Evolutionary conservation across 2,888 invertebrate species (phyloP).

Genomic region (Tetrapedia diversipes): DNA sequence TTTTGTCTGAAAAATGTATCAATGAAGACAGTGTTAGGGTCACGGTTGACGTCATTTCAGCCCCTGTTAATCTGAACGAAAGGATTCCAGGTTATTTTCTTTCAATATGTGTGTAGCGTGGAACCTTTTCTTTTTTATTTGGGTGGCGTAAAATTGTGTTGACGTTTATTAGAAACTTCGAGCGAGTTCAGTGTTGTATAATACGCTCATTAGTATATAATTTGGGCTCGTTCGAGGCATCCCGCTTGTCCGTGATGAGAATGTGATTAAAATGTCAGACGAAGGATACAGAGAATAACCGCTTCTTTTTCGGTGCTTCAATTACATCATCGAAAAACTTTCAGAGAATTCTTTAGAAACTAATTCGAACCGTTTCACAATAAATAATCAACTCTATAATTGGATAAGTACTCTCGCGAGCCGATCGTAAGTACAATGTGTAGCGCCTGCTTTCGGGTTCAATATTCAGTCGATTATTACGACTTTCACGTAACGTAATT

Average conservation of each 20-base stretch:
- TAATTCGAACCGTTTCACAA: not conserved
- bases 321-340: conserved; percentile 9
- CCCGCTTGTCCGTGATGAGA: not conserved
- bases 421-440: not conserved
- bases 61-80: not conserved
- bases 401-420: not conserved
- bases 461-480: not conserved
- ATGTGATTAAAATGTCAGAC: conserved; percentile 3
- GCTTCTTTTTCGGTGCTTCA: not conserved
- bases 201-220: not conserved
- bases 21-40: too few relatives aligned
- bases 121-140: not conserved
- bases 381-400: not conserved
- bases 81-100: not conserved
- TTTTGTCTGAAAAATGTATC: too few relatives aligned
- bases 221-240: not conserved
- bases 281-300: not conserved
- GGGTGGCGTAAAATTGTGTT: not conserved
- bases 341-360: not conserved
- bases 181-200: not conserved
- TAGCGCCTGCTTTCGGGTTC: not conserved
- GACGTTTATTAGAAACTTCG: not conserved
- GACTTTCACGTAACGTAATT: not conserved
- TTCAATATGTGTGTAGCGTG: not conserved
- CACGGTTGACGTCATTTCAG: too few relatives aligned